Evolutionary conservation across 2,888 invertebrate genomes (phyloP).

Genomic region (Xanthia icteritia): DNA sequence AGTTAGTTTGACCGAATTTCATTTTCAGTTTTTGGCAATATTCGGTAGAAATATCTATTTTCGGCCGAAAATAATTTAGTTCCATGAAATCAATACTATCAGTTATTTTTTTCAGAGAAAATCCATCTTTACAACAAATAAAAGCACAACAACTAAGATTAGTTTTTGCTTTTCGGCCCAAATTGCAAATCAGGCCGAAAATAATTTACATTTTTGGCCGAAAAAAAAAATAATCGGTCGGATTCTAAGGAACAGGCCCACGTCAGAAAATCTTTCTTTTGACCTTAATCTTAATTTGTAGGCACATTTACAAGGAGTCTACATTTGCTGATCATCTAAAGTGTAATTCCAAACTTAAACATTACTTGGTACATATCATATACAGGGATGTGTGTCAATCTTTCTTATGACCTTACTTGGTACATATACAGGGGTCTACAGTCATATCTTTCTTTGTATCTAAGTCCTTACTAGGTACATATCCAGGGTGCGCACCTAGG

Average conservation of each 20-base stretch:
- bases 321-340: neutral
- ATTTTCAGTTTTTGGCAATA: neutral
- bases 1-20: neutral
- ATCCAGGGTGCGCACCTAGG: constrained; percentile 58
- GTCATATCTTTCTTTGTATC: neutral
- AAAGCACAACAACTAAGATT: neutral
- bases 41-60: neutral
- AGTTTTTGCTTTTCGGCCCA: neutral
- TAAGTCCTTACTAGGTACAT: neutral
- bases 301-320: constrained; percentile 4
- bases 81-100: neutral
- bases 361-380: neutral
- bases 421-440: neutral
- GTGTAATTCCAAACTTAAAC: neutral
- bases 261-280: neutral
- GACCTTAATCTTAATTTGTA: neutral
- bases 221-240: neutral
- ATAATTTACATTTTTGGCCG: neutral
- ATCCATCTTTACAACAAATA: neutral
- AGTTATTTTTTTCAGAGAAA: neutral
- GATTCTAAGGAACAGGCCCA: neutral
- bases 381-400: neutral
- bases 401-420: neutral
- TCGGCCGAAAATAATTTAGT: neutral
- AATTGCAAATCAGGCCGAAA: neutral